Evolutionary conservation across 2,797 vertebrate species (phyloP), one percentile per base, ranked within the genome.

Genomic region (Microctenopoma steveboyesi): DNA sequence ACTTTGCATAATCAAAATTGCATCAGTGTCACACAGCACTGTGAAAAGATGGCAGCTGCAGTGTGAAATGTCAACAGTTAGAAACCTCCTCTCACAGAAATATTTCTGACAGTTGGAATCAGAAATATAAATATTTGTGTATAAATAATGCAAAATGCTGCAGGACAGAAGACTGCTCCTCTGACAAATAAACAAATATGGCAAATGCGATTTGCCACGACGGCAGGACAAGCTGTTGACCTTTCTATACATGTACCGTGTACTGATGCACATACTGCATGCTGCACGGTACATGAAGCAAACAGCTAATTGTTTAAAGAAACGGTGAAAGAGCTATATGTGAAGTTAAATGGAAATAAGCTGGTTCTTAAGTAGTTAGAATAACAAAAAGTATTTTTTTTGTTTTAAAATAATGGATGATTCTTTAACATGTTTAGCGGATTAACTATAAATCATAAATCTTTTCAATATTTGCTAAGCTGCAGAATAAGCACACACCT

Each of bases 21-120:
- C 62, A 74, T 69, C 42, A 0, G 64, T 65, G 64, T 40, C 43
- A 71, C 22, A 54, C 12, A 64, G 51, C 37, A 56, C 42, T 46
- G 61, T 7, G 45, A n/a, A 69, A n/a, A 35, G 7, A 56, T 39
- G 48, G 64, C 61, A 75, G 74, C 62, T 73, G 65, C 37, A 40
- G n/a, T 47, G 27, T 45, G 30, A 84, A 80, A 84, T 78, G 74
- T 74, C 75, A 78, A 58, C 30, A 72, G 47, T 56, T 28, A 45
- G 53, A 70, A 76, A 71, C 35, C 33, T 45, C 4, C 25, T 40
- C 18, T 56, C 15, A 40, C 64, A 62, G 18, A 59, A 48, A 68
- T 60, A 59, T 69, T 67, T 69, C 27, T 30, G 53, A 79, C 37
- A 47, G 14, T 51, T 25, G 50, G 39, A 55, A 49, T 30, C n/a